Base-by-base conservation (phyloP, 2,113 vertebrate species). In the Hippocampus guttulatus region DNA sequence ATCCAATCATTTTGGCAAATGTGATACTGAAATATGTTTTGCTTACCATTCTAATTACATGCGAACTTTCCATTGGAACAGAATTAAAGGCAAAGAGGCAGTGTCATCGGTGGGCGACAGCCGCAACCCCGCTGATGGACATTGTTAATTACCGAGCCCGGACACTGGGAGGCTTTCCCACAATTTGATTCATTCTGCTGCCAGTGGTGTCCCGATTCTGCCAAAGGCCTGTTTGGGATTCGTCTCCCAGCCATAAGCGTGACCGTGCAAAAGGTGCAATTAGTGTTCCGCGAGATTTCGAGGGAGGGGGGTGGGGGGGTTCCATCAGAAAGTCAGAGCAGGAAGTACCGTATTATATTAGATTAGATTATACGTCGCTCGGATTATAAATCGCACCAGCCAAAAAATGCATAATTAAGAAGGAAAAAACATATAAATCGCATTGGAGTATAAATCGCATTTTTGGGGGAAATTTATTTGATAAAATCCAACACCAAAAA, bases 101-200 rank as follows among this genome's bases (percentile, higher is more conserved):
- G 25, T 30, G 57, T 60, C 57, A 60, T 60, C 25, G 27, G 57
- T 16, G 57, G 61, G 8, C 61, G 10, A 40, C 65, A 81, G 78
- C 70, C 74, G 68, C 71, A 73, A 64, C 81, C 75, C 52, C 80
- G 14, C 78, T 85, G 88, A 91, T 79, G 84, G 89, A 92, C 87
- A 67, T 85, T 80, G 88, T 89, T 88, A 91, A 91, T 91, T 92
- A 91, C 80, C 74, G 57, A 81, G 49, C 80, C 60, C 73, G 71
- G 76, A 84, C 85, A 73, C 75, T 38, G 18, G 49, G 60, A 78
- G 79, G 77, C 40, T 20, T 73, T 80, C 55, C 63, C 16, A 25
- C 74, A 64, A 67, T 81, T 84, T 85, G 82, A 81, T 89, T 84
- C 76, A 74, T 74, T 81, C 78, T 84, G 67, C 75, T 62, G 71